These are phyloP conservation scores for Psittacula derbiana DNA, from an alignment of 2,797 vertebrate genomes.

Conservation along the genomic window DNA sequence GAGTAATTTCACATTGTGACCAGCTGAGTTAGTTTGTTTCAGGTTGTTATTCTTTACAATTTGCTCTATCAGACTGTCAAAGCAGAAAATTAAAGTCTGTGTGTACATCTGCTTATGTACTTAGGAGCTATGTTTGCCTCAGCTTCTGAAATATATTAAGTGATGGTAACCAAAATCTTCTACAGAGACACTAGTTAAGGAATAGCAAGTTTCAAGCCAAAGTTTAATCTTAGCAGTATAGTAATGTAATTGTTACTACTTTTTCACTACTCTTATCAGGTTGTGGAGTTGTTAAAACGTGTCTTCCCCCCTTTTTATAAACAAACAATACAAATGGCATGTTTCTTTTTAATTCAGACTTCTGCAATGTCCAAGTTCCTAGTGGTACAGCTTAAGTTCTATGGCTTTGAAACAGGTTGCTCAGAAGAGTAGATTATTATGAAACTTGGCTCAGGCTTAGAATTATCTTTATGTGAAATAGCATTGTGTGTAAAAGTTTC, in stretches of 20 bases:
- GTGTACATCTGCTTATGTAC: neutral
- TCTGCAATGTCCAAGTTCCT: neutral
- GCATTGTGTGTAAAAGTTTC: neutral
- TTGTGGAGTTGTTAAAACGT: neutral
- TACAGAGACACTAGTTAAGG: neutral
- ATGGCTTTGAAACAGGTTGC: neutral
- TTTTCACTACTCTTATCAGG: neutral
- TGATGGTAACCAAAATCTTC: neutral
- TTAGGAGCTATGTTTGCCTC: neutral
- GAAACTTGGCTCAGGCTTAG: neutral
- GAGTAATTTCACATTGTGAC: neutral
- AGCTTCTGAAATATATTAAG: neutral
- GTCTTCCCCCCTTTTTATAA: neutral
- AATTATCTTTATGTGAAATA: neutral
- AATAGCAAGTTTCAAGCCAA: neutral
- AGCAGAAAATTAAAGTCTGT: neutral
- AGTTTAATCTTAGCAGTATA: neutral
- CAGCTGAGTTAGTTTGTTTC: neutral
- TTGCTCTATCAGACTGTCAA: neutral
- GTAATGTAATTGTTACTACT: neutral
- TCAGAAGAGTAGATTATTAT: neutral
- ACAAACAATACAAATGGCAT: neutral
- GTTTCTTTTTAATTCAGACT: neutral
- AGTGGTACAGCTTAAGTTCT: neutral
- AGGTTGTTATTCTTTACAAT: neutral